A percentile compares a stretch with the other conserved stretches of the same genome.
Conservation (phyloP, 2,797 vertebrate species). For the Clamator glandarius region DNA sequence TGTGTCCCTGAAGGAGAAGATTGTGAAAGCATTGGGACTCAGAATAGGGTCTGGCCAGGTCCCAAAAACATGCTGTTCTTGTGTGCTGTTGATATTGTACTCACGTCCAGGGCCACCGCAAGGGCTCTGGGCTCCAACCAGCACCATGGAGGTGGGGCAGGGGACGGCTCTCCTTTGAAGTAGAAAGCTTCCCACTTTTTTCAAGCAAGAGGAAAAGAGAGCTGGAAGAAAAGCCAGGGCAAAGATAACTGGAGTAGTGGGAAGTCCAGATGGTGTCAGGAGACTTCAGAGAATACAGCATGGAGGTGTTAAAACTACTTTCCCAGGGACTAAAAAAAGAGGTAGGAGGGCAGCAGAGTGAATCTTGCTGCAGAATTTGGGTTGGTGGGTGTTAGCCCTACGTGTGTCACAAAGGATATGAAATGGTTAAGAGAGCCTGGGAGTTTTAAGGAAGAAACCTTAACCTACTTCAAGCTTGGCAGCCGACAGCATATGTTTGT, state of each 20-base stretch:
- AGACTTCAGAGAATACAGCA: neutral
- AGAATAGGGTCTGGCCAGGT: neutral
- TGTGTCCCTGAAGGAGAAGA: neutral
- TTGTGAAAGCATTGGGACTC: neutral
- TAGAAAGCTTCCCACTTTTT: neutral
- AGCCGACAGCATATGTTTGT: neutral
- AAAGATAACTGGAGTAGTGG: neutral
- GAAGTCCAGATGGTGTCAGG: neutral
- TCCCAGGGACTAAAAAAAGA: neutral
- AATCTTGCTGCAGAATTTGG: neutral
- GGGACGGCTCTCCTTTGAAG: neutral
- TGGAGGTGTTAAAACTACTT: neutral
- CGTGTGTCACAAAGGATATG: fast-evolving
- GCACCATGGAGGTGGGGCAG: fast-evolving
- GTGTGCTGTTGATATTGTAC: neutral
- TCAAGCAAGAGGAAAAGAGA: neutral
- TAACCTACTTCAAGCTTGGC: slow-evolving; percentile 41
- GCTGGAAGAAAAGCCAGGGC: neutral
- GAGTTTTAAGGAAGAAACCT: neutral
- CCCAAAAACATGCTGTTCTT: neutral
- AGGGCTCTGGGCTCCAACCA: neutral
- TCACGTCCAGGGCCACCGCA: slow-evolving; percentile 12
- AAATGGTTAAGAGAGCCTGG: neutral
- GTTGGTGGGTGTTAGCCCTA: neutral
- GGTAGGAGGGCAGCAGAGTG: neutral